Percentiles rank a stretch among this genome's conserved stretches.
Conservation (phyloP, 23 tunicate species). For the Phallusia fumigata region DNA sequence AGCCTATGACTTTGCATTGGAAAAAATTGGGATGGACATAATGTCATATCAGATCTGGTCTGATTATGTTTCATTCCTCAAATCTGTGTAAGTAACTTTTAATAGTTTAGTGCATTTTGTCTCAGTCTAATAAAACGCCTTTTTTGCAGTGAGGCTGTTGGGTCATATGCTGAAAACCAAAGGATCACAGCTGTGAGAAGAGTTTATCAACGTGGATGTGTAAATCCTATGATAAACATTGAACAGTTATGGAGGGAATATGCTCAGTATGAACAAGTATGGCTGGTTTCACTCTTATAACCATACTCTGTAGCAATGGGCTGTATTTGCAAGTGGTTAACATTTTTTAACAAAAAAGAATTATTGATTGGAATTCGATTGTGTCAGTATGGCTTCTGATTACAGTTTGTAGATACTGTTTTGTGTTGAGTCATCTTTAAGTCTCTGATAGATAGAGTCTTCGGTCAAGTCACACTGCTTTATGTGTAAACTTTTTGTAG, state of each 20-base stretch:
- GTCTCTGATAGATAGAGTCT: too few relatives aligned
- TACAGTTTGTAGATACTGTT: too few relatives aligned
- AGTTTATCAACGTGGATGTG: constrained; percentile 86
- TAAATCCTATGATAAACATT: constrained; percentile 91
- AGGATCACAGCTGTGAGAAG: constrained; percentile 87
- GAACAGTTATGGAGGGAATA: constrained; percentile 98
- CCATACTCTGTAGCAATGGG: too few relatives aligned
- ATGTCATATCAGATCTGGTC: constrained; percentile 90
- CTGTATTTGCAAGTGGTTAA: too few relatives aligned
- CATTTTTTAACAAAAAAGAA: too few relatives aligned
- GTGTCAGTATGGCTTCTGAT: too few relatives aligned
- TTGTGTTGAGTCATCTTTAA: too few relatives aligned
- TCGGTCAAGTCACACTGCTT: too few relatives aligned
- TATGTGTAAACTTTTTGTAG: too few relatives aligned
- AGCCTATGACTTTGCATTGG: constrained; percentile 98
- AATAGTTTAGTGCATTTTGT: not conserved
- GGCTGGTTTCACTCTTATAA: too few relatives aligned
- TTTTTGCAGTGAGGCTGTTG: constrained; percentile 68
- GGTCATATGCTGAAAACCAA: constrained; percentile 93
- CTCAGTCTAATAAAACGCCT: not conserved
- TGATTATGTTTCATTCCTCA: constrained; percentile 83
- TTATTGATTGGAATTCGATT: too few relatives aligned
- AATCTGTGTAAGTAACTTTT: constrained; percentile 70
- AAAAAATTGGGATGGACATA: constrained; percentile 98
- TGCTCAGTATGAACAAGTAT: constrained; percentile 88